A percentile compares a stretch with the other conserved stretches of the same genome.
Evolutionary conservation across 2,113 vertebrate species (phyloP).

Genomic region (Peromyscus californicus): DNA sequence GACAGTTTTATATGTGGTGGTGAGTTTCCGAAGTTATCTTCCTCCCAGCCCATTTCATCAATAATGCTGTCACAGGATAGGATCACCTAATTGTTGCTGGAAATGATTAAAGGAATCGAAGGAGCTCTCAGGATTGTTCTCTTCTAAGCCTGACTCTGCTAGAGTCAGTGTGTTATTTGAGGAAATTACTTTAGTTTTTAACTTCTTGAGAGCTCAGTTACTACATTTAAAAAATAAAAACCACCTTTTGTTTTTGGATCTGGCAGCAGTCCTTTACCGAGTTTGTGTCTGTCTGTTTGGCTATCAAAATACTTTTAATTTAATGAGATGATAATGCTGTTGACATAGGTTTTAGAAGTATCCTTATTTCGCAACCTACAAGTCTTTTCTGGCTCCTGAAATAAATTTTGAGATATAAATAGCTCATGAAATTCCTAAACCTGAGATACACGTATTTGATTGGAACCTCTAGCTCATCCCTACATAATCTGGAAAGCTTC

Average conservation of each 20-base stretch:
- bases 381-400: background rate
- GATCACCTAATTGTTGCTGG: background rate
- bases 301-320: background rate
- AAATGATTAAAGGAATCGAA: slow-evolving; percentile 10
- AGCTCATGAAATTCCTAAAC: background rate
- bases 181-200: slow-evolving; percentile 15
- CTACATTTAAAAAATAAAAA: background rate
- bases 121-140: background rate
- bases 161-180: background rate
- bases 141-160: background rate
- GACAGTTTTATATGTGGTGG: background rate
- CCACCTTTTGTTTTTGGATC: background rate
- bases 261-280: background rate
- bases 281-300: background rate
- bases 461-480: too few species aligned
- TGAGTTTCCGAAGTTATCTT: background rate
- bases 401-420: slow-evolving; percentile 48
- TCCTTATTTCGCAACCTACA: slow-evolving; percentile 9
- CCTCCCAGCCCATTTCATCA: background rate
- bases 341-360: slow-evolving; percentile 27
- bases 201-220: background rate
- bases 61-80: background rate
- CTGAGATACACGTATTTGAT: background rate
- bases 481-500: too few species aligned
- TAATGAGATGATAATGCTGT: background rate